Conservation (phyloP, 2,797 vertebrate species). For the Pristis pectinata region DNA sequence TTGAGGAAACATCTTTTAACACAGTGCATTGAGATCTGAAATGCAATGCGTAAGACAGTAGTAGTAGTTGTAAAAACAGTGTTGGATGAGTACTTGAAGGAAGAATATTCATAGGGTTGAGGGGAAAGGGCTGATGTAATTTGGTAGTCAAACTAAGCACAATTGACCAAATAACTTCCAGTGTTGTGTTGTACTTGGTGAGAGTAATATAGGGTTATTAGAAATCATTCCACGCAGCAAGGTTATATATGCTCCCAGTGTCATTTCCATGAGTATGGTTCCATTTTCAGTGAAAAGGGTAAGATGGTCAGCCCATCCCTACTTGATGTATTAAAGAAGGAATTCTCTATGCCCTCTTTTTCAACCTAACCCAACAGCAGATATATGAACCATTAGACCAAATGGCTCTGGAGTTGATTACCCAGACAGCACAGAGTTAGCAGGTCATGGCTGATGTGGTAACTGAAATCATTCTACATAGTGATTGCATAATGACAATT, state of each 20-base stretch:
- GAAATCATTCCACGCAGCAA: neutral
- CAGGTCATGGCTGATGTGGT: neutral
- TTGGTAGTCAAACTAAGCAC: neutral
- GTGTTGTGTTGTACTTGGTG: neutral
- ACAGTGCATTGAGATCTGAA: neutral
- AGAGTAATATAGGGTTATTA: neutral
- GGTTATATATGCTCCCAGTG: neutral
- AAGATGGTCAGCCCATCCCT: neutral
- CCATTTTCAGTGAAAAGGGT: neutral
- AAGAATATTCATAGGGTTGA: neutral
- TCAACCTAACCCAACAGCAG: neutral
- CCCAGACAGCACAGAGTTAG: neutral
- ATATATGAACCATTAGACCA: neutral
- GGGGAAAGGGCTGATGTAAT: neutral
- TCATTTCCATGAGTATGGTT: neutral
- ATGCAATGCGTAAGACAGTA: neutral
- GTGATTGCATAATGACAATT: neutral
- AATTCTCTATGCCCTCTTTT: neutral
- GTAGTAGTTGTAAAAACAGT: neutral
- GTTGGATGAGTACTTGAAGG: neutral
- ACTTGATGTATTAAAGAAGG: neutral
- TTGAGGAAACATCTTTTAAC: neutral
- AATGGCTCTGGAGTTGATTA: neutral
- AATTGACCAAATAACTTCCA: neutral
- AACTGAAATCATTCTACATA: neutral